phyloP scores from a whole-genome alignment of 2,888 invertebrate genomes.

The Diaperis boleti region DNA sequence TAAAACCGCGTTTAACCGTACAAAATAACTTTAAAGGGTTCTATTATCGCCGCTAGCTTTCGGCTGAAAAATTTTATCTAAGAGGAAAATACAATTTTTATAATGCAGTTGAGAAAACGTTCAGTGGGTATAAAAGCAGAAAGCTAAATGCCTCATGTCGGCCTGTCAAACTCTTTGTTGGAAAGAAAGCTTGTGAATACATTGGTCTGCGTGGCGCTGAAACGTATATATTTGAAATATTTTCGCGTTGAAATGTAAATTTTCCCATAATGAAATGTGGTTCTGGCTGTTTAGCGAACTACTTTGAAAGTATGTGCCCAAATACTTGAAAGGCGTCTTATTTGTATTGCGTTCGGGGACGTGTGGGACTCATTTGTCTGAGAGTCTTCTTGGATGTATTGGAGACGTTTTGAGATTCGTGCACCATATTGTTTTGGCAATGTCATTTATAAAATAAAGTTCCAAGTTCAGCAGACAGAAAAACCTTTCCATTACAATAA shows the following conservation, averaged over 20 bases:
- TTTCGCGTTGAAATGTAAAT: constrained; percentile 2
- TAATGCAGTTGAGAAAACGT: neutral
- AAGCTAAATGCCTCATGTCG: constrained; percentile 30
- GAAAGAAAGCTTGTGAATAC: constrained; percentile 34
- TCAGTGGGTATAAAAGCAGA: constrained; percentile 24
- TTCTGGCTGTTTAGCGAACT: neutral
- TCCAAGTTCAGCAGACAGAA: no score
- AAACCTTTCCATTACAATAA: constrained; percentile 39
- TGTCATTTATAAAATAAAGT: no score
- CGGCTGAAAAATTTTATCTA: neutral
- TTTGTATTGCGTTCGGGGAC: no score
- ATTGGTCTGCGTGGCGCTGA: constrained; percentile 17
- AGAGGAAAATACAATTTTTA: neutral
- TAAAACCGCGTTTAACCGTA: no score
- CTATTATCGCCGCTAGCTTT: no score
- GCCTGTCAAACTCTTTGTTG: constrained; percentile 35
- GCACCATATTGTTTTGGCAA: no score
- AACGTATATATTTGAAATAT: constrained; percentile 16
- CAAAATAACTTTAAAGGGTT: no score
- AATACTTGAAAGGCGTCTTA: no score
- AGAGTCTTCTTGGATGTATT: no score
- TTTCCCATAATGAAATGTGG: neutral
- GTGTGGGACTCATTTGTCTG: no score
- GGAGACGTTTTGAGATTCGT: no score
- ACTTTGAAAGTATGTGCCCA: neutral